Conservation (phyloP, 2,797 vertebrate species). For the Phaenicophaeus curvirostris region DNA sequence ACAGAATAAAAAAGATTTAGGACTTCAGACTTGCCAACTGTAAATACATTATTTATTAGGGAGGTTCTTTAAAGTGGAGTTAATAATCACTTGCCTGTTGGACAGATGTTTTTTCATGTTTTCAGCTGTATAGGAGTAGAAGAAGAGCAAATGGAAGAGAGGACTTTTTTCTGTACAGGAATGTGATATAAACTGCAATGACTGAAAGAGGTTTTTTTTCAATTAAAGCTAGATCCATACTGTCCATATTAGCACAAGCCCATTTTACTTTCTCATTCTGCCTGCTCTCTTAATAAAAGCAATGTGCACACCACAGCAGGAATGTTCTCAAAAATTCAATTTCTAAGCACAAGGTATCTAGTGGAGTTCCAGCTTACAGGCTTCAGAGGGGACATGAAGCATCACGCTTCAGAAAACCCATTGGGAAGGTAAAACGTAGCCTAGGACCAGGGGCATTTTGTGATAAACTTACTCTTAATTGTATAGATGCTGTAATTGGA, state of each 20-base stretch:
- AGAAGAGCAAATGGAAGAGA: not conserved
- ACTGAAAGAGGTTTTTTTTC: constrained; percentile 9
- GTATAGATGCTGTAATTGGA: not conserved
- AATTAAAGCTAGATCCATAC: constrained; percentile 9
- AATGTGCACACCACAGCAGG: not conserved
- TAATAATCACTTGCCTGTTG: constrained; percentile 17
- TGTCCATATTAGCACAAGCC: not conserved
- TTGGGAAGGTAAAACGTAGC: not conserved
- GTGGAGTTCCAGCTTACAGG: not conserved
- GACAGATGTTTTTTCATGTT: not conserved
- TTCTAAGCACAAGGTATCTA: not conserved
- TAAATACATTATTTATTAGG: constrained; percentile 22
- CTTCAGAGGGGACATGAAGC: not conserved
- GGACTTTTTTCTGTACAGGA: not conserved
- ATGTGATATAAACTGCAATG: not conserved
- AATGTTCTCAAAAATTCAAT: not conserved
- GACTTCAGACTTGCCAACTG: not conserved
- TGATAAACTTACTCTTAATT: not conserved
- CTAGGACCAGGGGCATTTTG: not conserved
- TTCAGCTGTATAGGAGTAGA: not conserved
- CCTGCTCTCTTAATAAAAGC: not conserved
- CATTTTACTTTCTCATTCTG: constrained; percentile 21
- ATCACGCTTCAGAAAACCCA: not conserved
- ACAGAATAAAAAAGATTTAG: not conserved
- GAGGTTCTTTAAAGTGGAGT: constrained; percentile 16